Evolutionary conservation across 2,113 vertebrate species (phyloP).

Genomic region (Spermophilus dauricus): DNA sequence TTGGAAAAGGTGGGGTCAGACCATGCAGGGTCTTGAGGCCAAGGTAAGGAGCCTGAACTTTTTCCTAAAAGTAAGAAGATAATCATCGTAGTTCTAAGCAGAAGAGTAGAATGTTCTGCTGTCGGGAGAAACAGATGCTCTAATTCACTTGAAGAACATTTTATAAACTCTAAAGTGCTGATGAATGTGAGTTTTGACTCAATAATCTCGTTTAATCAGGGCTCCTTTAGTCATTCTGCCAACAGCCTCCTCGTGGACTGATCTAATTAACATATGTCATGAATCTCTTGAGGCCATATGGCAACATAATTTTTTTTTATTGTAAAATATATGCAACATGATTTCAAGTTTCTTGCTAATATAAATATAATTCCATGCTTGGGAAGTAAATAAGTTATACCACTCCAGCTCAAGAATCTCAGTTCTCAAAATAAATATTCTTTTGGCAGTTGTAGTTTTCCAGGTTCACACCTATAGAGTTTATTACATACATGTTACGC

Average conservation of each 20-base stretch:
- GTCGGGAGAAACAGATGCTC: constrained; percentile 48
- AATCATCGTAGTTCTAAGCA: background rate
- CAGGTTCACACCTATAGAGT: background rate
- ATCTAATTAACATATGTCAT: constrained; percentile 38
- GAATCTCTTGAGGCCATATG: constrained; percentile 24
- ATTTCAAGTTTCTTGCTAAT: constrained; percentile 63
- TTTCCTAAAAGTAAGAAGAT: background rate
- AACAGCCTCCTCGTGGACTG: background rate
- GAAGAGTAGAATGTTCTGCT: background rate
- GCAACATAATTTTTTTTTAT: background rate
- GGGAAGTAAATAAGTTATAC: constrained; percentile 36
- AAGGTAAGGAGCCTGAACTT: background rate
- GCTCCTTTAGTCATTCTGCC: background rate
- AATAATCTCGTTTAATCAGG: constrained; percentile 44
- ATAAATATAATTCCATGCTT: constrained; percentile 32
- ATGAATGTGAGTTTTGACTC: constrained; percentile 27
- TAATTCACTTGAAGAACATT: constrained; percentile 49
- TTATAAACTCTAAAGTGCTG: constrained; percentile 30
- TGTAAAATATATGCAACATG: constrained; percentile 19
- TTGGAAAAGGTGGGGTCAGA: background rate
- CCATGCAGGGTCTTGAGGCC: background rate
- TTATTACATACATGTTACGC: background rate
- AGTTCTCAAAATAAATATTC: constrained; percentile 45
- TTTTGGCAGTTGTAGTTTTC: background rate
- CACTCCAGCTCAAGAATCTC: background rate